These are phyloP conservation scores for Ormyrus labotus DNA, from an alignment of 2,888 invertebrate genomes.

Conservation along the genomic window DNA sequence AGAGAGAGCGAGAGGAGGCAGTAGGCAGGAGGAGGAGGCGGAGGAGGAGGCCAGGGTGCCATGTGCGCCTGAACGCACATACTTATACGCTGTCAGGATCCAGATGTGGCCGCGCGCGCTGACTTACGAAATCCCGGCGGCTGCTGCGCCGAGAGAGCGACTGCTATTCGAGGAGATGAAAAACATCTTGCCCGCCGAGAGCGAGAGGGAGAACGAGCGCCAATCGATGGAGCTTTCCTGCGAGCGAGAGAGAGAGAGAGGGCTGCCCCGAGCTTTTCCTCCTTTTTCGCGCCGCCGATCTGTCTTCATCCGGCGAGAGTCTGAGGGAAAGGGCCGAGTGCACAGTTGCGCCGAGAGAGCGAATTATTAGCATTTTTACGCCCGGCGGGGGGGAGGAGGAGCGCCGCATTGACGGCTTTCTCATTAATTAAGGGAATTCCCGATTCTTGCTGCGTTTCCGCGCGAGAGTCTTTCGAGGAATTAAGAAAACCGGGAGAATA, in stretches of 20 bases:
- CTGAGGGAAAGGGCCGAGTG: not conserved
- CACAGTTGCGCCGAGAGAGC: not conserved
- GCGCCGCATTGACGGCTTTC: too few relatives aligned
- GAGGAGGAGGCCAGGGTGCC: slow-evolving; percentile 43
- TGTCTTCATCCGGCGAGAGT: slow-evolving; percentile 42
- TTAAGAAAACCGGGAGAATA: not conserved
- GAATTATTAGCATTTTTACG: slow-evolving; percentile 45
- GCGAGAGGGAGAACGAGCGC: slow-evolving; percentile 11
- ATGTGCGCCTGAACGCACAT: slow-evolving; percentile 60
- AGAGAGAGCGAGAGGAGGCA: slow-evolving; percentile 13
- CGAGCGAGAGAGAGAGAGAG: slow-evolving; percentile 5
- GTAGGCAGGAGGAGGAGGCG: not conserved
- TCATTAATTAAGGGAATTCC: not conserved
- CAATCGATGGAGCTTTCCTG: slow-evolving; percentile 43
- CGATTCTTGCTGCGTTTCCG: slow-evolving; percentile 1
- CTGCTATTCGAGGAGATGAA: slow-evolving; percentile 50
- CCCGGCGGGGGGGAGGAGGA: too few relatives aligned
- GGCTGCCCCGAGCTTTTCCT: slow-evolving; percentile 13
- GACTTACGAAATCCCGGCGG: slow-evolving; percentile 56
- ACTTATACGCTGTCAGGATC: slow-evolving; percentile 56
- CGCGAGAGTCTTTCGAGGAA: not conserved
- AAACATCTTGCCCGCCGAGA: slow-evolving; percentile 48
- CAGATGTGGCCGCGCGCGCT: slow-evolving; percentile 58
- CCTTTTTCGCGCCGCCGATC: slow-evolving; percentile 18
- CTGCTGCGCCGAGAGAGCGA: slow-evolving; percentile 6